Base-by-base conservation (phyloP, 2,888 invertebrate genomes). In the Biston stratarius region DNA sequence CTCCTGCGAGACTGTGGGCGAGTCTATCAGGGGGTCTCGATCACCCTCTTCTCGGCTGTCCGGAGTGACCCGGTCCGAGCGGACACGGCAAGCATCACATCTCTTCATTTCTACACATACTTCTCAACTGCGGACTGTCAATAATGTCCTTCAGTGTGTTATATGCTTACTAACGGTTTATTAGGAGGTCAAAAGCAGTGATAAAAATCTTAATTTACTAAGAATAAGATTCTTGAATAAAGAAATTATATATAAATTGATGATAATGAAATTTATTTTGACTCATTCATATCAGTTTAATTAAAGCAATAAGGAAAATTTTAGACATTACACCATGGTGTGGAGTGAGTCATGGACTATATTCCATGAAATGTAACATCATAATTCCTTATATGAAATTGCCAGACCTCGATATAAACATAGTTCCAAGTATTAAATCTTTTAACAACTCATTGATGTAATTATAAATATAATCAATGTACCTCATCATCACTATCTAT, bases 61-160 rank as follows among this genome's bases (percentile, higher is more conserved):
- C 47, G 75, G 44, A 40, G 55, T 81, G 81, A 83, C 87, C 85
- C 87, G 83, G 75, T 90, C 89, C 69, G 88, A 83, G 80, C 86
- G 88, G 73, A 77, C 80, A 81, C 85, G 85, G 86, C 88, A 89
- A 79, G 83, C 86, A 74, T 87, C 87, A 86, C 92, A 91, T 86
- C 86, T 91, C 92, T 90, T 92, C 93, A 93, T 93, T 83, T 86
- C 89, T 92, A 92, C 79, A 88, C 93, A 93, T 92, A 91, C 88
- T 91, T 90, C 88, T 86, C 77, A 87, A 88, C 90, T 88, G 88
- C 81, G 85, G 88, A 90, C 90, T 90, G 86, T 80, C 81, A 86
- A 89, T 83, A 83, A 80, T 72, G 85, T 85, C 88, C 88, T 81
- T 85, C 78, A 83, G 82, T 75, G 79, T 70, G 72, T 65, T 61